Evolutionary conservation across 2,797 vertebrate species (phyloP).

Genomic region (Trachops cirrhosus): DNA sequence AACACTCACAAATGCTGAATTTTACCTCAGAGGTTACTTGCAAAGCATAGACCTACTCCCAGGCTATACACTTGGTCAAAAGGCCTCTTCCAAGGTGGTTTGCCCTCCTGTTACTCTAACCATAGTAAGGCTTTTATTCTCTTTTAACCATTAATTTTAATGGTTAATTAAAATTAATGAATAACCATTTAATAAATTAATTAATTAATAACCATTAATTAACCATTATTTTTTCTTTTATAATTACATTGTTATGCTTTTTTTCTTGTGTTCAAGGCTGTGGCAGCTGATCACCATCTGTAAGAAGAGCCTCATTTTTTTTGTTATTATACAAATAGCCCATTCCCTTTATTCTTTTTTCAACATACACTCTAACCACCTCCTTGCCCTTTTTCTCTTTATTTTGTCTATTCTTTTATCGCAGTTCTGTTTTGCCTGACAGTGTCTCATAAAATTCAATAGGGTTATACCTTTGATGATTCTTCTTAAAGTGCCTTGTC

Average conservation of each 20-base stretch:
- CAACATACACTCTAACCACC: not conserved
- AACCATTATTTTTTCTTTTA: not conserved
- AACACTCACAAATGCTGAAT: not conserved
- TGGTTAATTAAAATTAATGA: no score
- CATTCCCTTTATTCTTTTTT: not conserved
- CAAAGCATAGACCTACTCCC: not conserved
- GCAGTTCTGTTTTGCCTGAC: slow-evolving; percentile 24
- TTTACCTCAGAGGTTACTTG: not conserved
- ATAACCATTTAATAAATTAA: no score
- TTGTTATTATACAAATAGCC: not conserved
- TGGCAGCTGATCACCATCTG: not conserved
- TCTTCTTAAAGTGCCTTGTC: slow-evolving; percentile 37
- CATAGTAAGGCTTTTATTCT: not conserved
- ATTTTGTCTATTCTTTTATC: slow-evolving; percentile 53
- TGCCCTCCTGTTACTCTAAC: not conserved
- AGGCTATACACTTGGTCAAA: not conserved
- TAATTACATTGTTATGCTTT: not conserved
- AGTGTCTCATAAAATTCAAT: slow-evolving; percentile 6
- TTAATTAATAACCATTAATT: no score
- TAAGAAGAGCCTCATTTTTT: not conserved
- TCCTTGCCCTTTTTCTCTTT: not conserved
- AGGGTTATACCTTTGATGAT: slow-evolving; percentile 40
- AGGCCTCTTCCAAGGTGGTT: not conserved
- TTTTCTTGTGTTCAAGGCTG: not conserved
- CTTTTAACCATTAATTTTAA: not conserved